Conservation (phyloP, 1,140 invertebrate genomes). For the Caenorhabditis briggsae region DNA sequence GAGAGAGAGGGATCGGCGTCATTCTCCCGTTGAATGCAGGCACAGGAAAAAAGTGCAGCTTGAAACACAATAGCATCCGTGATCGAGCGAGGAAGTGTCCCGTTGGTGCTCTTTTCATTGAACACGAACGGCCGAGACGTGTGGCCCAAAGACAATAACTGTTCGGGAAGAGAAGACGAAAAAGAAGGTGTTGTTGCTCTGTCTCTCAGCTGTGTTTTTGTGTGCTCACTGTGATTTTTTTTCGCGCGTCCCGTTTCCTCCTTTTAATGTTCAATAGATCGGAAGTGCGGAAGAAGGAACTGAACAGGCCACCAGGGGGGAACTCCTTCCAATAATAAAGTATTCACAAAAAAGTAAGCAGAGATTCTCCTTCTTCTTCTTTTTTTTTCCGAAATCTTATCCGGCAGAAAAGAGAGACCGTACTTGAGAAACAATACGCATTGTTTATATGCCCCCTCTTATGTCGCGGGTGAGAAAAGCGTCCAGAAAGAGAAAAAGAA, state of each 20-base stretch:
- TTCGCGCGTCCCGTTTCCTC: slow-evolving; percentile 10
- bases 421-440: slow-evolving; percentile 56
- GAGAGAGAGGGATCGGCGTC: slow-evolving; percentile 16
- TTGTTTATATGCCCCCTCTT: slow-evolving; percentile 28
- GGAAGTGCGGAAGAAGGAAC: background rate
- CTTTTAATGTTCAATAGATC: slow-evolving; percentile 39
- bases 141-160: slow-evolving; percentile 48
- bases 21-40: background rate
- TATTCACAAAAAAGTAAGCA: background rate
- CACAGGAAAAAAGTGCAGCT: slow-evolving; percentile 41
- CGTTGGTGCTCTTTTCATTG: slow-evolving; percentile 5
- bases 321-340: background rate
- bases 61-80: slow-evolving; percentile 56
- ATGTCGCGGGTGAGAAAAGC: background rate
- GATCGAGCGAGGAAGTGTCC: slow-evolving; percentile 39
- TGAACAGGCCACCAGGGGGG: background rate
- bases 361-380: background rate
- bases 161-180: background rate
- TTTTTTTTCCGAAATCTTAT: slow-evolving; percentile 44
- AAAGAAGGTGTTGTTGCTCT: slow-evolving; percentile 5
- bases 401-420: slow-evolving; percentile 10
- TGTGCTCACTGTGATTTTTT: slow-evolving; percentile 42
- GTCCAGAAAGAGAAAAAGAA: background rate
- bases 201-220: slow-evolving; percentile 51
- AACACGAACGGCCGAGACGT: slow-evolving; percentile 20